phyloP scores from a whole-genome alignment of 1,140 invertebrate species.

The Caenorhabditis tropicalis region DNA sequence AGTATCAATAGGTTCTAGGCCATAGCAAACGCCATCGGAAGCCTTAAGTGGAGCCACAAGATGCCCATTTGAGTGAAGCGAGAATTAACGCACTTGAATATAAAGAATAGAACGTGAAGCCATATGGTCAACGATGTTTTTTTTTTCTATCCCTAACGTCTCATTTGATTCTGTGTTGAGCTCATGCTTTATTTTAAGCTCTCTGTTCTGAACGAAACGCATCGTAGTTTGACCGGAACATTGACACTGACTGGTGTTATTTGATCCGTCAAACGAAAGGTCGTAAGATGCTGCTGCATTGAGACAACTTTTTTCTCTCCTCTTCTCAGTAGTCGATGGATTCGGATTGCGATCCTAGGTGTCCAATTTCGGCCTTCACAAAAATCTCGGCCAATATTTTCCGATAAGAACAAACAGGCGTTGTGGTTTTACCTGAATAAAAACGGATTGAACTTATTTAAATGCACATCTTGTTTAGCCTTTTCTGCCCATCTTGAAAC shows the following conservation, averaged over 20 bases:
- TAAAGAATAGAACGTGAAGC: neutral
- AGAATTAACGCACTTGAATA: slow-evolving; percentile 32
- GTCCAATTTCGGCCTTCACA: neutral
- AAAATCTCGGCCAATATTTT: neutral
- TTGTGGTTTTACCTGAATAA: too few species aligned
- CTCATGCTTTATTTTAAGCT: neutral
- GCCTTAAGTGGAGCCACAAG: slow-evolving; percentile 21
- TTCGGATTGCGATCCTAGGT: neutral
- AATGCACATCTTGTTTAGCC: neutral
- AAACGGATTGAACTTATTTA: too few species aligned
- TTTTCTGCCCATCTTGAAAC: neutral
- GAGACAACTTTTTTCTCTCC: neutral
- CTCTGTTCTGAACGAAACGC: neutral
- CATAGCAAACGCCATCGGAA: neutral
- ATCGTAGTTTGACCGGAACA: slow-evolving; percentile 1
- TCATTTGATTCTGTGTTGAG: neutral
- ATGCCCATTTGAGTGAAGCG: slow-evolving; percentile 27
- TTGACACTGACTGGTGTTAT: slow-evolving; percentile 2
- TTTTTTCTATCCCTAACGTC: neutral
- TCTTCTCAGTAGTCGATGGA: neutral
- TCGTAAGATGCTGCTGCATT: neutral
- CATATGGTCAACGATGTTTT: neutral
- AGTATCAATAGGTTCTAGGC: slow-evolving; percentile 3
- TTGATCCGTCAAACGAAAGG: slow-evolving; percentile 10
- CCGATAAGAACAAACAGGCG: neutral